These are phyloP conservation scores for Agonopterix alstromeriana DNA, from an alignment of 2,888 invertebrate species.

Conservation along the genomic window DNA sequence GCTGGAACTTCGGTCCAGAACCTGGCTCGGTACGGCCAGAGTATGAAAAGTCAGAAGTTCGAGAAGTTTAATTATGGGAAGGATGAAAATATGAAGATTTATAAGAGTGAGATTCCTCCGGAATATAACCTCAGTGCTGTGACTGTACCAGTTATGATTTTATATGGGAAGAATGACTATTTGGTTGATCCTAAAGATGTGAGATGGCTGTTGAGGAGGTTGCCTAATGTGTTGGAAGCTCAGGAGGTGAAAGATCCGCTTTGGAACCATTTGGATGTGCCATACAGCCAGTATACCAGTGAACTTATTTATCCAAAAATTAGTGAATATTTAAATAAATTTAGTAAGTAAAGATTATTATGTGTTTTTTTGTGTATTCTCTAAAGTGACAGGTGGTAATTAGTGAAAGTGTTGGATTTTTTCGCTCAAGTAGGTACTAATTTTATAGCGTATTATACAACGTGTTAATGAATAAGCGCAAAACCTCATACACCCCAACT, in stretches of 20 bases:
- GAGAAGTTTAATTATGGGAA: slow-evolving; percentile 49
- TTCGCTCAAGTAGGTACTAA: too few species aligned
- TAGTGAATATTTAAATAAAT: slow-evolving; percentile 7
- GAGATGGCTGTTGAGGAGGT: slow-evolving; percentile 56
- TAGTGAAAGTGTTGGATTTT: too few species aligned
- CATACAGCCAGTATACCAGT: slow-evolving; percentile 33
- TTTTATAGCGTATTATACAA: too few species aligned
- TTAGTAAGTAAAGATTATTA: background rate
- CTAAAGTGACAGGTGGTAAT: too few species aligned
- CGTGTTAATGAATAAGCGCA: too few species aligned
- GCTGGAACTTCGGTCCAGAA: slow-evolving; percentile 44
- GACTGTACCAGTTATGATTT: slow-evolving; percentile 34
- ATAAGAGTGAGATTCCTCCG: slow-evolving; percentile 39
- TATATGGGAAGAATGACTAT: slow-evolving; percentile 69
- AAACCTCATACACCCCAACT: too few species aligned
- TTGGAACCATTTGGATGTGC: slow-evolving; percentile 39
- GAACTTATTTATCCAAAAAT: slow-evolving; percentile 26
- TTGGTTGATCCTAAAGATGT: slow-evolving; percentile 78
- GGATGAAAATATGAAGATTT: slow-evolving; percentile 31
- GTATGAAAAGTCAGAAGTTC: slow-evolving; percentile 29
- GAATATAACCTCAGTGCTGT: slow-evolving; percentile 40
- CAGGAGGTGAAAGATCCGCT: slow-evolving; percentile 70
- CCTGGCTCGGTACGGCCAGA: slow-evolving; percentile 49
- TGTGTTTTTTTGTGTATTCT: background rate
- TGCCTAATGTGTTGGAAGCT: slow-evolving; percentile 76